phyloP scores from a whole-genome alignment of 2,888 invertebrate species.

The Masnerella sp. region DNA sequence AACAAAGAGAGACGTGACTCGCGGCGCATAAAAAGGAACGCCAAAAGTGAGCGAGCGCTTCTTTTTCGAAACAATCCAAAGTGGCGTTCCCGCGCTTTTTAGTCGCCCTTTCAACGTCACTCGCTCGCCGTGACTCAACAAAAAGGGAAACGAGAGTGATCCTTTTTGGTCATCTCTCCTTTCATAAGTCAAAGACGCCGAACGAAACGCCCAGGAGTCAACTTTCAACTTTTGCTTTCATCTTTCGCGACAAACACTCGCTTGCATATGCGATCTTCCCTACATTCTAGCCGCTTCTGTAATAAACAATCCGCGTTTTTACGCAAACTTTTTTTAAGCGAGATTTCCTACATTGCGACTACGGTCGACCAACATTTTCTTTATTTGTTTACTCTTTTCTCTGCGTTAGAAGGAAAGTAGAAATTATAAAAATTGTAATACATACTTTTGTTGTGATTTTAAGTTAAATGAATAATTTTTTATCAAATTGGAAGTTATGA shows the following conservation, averaged over 20 bases:
- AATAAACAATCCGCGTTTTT: too few relatives aligned
- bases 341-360: too few relatives aligned
- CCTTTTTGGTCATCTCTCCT: constrained; percentile 51
- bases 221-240: constrained; percentile 56
- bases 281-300: too few relatives aligned
- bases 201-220: constrained; percentile 49
- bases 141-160: constrained; percentile 28
- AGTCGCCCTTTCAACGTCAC: constrained; percentile 38
- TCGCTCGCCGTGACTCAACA: constrained; percentile 33
- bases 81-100: constrained; percentile 42
- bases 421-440: too few relatives aligned
- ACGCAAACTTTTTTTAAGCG: too few relatives aligned
- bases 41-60: constrained; percentile 52
- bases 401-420: too few relatives aligned
- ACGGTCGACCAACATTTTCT: too few relatives aligned
- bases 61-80: constrained; percentile 49
- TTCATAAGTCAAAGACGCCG: constrained; percentile 51
- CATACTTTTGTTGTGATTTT: too few relatives aligned
- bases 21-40: constrained; percentile 20
- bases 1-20: constrained; percentile 39
- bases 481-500: too few relatives aligned
- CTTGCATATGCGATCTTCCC: constrained; percentile 33
- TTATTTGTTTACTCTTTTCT: too few relatives aligned
- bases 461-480: too few relatives aligned
- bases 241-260: constrained; percentile 40